These are phyloP conservation scores for Rhinatrema bivittatum DNA, from an alignment of 2,797 vertebrate species.

Conservation along the genomic window DNA sequence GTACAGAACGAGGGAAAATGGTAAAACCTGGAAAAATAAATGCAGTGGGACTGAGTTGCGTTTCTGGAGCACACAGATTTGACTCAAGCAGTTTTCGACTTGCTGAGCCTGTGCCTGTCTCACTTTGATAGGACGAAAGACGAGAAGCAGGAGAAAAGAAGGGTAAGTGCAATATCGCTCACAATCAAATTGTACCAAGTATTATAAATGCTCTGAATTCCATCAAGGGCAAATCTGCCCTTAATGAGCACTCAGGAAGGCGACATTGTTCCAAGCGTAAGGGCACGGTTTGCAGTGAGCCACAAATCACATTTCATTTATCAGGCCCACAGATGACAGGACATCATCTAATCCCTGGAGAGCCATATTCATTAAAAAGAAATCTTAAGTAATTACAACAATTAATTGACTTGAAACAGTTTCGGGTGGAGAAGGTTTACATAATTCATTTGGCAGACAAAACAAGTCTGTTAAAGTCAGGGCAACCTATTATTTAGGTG, in stretches of 20 bases:
- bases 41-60: too few relatives aligned
- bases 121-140: too few relatives aligned
- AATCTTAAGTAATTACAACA: conserved; percentile 87
- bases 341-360: conserved; percentile 70
- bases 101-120: too few relatives aligned
- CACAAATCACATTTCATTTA: conserved; percentile 77
- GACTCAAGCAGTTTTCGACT: too few relatives aligned
- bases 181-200: too few relatives aligned
- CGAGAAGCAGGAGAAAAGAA: too few relatives aligned
- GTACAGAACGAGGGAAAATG: too few relatives aligned
- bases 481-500: conserved; percentile 34
- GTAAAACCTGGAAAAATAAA: too few relatives aligned
- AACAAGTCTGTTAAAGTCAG: conserved; percentile 55
- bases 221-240: conserved; percentile 55
- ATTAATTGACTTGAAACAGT: conserved; percentile 82
- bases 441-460: conserved; percentile 80
- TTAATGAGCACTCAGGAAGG: conserved; percentile 46
- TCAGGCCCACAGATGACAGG: conserved; percentile 72
- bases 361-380: conserved; percentile 81
- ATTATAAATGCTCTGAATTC: conserved; percentile 25
- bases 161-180: too few relatives aligned
- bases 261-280: conserved; percentile 51
- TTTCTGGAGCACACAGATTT: too few relatives aligned
- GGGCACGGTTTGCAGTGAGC: conserved; percentile 57
- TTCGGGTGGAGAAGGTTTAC: conserved; percentile 75